These are phyloP conservation scores for Corynorhinus townsendii DNA, from an alignment of 2,113 vertebrate genomes.

Conservation along the genomic window DNA sequence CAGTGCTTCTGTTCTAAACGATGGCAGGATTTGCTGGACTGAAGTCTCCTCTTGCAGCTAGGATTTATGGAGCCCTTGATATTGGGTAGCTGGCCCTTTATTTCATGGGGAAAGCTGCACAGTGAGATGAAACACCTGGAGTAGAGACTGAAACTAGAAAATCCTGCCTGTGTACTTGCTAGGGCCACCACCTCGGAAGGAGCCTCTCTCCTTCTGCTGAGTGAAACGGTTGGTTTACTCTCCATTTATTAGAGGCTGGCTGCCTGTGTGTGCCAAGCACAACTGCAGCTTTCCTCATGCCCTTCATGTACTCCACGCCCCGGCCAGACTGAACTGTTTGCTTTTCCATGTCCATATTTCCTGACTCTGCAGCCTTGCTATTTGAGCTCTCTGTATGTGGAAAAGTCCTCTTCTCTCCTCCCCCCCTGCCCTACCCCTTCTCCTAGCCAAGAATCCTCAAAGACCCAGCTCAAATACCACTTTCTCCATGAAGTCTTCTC, in stretches of 20 bases:
- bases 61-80: slow-evolving; percentile 46
- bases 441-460: background rate
- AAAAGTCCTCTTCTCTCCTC: background rate
- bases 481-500: background rate
- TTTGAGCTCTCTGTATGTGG: background rate
- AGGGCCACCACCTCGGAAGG: background rate
- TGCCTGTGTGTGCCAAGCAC: background rate
- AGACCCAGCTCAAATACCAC: background rate
- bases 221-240: background rate
- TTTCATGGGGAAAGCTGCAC: slow-evolving; percentile 33
- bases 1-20: background rate
- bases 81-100: slow-evolving; percentile 13
- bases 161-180: background rate
- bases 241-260: background rate
- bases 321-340: slow-evolving; percentile 14
- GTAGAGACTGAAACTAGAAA: background rate
- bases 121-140: slow-evolving; percentile 42
- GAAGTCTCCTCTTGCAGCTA: background rate
- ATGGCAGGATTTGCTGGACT: background rate
- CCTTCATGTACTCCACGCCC: background rate
- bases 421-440: too few species aligned
- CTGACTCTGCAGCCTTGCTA: background rate
- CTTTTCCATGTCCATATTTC: slow-evolving; percentile 5
- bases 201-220: background rate
- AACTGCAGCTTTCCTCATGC: background rate